These are phyloP conservation scores for Macroramphosus scolopax DNA, from an alignment of 2,797 vertebrate species.

Conservation along the genomic window DNA sequence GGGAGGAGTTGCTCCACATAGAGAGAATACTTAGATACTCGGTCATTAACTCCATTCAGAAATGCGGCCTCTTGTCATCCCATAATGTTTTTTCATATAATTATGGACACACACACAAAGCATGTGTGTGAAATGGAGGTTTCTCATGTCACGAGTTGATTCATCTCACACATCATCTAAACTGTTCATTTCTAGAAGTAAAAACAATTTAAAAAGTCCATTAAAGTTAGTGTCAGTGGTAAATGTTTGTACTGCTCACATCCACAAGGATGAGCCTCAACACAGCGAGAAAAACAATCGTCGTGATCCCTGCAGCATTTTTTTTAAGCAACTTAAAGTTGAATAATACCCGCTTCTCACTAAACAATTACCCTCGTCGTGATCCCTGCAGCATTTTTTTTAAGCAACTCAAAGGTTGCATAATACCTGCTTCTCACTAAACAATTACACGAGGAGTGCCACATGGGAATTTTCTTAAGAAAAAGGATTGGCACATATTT, in stretches of 20 bases:
- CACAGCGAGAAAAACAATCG: slow-evolving; percentile 19
- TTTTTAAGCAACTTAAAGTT: slow-evolving; percentile 18
- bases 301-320: slow-evolving; percentile 24
- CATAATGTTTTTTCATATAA: not conserved
- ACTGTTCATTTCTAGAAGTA: no score
- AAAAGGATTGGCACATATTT: slow-evolving; percentile 53
- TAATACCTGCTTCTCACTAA: slow-evolving; percentile 32
- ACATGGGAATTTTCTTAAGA: not conserved
- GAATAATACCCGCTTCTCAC: slow-evolving; percentile 7
- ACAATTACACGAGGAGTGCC: slow-evolving; percentile 68
- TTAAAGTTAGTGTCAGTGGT: not conserved
- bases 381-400: slow-evolving; percentile 21
- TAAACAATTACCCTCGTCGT: slow-evolving; percentile 29
- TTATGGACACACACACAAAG: not conserved
- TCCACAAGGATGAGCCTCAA: not conserved
- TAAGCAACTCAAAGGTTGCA: slow-evolving; percentile 27
- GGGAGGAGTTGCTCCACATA: no score
- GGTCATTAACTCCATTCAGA: no score
- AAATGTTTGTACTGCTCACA: not conserved
- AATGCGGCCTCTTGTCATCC: not conserved
- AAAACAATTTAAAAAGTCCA: no score
- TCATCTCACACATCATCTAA: no score
- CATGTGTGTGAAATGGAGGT: no score
- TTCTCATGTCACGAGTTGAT: not conserved
- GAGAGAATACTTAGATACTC: no score